phyloP scores from a whole-genome alignment of 2,888 invertebrate genomes.

The Apotomis turbidana region DNA sequence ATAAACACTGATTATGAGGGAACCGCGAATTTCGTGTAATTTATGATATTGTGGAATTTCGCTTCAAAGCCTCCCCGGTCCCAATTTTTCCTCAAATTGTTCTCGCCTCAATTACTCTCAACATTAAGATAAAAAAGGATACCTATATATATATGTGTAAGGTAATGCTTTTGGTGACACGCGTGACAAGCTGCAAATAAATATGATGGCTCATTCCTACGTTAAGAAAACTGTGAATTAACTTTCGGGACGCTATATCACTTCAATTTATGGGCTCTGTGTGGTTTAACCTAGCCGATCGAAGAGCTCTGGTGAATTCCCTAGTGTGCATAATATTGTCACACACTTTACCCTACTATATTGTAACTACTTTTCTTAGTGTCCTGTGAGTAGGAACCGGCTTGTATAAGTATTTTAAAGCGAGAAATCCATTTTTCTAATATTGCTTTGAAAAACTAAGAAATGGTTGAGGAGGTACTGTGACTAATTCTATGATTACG shows the following conservation, averaged over 20 bases:
- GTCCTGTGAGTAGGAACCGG: too few relatives aligned
- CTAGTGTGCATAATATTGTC: neutral
- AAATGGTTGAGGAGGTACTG: too few relatives aligned
- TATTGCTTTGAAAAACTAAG: too few relatives aligned
- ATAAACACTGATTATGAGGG: constrained; percentile 38
- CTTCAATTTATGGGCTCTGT: neutral
- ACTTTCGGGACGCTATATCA: neutral
- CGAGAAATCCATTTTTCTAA: too few relatives aligned
- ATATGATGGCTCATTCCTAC: neutral
- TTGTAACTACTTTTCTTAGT: neutral
- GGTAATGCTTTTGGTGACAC: neutral
- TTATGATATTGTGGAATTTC: constrained; percentile 34
- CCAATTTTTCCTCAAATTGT: constrained; percentile 30
- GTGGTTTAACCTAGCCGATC: neutral
- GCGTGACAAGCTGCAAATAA: neutral
- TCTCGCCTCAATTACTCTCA: constrained; percentile 12
- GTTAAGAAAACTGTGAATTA: neutral
- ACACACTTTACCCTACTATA: neutral
- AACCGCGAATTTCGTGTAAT: constrained; percentile 31
- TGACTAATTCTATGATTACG: too few relatives aligned
- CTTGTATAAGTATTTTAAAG: too few relatives aligned
- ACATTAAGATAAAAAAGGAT: constrained; percentile 11
- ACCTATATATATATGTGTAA: neutral
- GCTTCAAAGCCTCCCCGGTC: constrained; percentile 24
- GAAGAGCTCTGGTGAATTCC: neutral